A percentile compares a stretch with the other conserved stretches of the same genome.
Conservation (phyloP, 2,888 invertebrate genomes). For the Agrilus biguttatus region DNA sequence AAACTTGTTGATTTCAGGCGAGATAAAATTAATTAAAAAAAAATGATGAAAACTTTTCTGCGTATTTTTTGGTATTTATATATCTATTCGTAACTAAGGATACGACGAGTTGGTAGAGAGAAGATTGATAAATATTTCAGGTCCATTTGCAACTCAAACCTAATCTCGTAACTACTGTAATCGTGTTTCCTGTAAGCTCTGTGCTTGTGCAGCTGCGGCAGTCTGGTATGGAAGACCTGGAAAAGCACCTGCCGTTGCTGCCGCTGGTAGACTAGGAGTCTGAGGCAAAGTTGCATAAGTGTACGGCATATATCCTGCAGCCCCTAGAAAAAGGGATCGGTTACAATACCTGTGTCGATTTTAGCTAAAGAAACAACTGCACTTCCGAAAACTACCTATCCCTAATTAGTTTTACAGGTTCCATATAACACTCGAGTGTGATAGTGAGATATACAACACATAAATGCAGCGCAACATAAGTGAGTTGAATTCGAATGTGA, state of each 20-base stretch:
- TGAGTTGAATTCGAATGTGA: no score
- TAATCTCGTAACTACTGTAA: slow-evolving; percentile 42
- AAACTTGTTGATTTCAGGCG: no score
- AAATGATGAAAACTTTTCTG: no score
- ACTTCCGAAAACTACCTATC: neutral
- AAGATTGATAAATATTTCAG: no score
- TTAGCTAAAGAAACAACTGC: no score
- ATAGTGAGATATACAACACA: no score
- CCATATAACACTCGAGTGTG: no score
- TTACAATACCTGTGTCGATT: no score
- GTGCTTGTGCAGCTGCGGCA: slow-evolving; percentile 45
- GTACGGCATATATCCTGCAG: slow-evolving; percentile 60
- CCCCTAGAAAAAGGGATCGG: slow-evolving; percentile 17
- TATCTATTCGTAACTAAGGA: slow-evolving; percentile 1
- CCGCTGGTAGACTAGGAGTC: slow-evolving; percentile 39
- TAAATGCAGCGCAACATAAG: no score
- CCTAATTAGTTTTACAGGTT: neutral
- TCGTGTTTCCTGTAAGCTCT: slow-evolving; percentile 60
- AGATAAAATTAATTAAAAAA: no score
- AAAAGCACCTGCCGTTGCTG: slow-evolving; percentile 39
- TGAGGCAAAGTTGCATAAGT: slow-evolving; percentile 54
- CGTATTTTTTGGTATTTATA: neutral
- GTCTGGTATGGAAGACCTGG: slow-evolving; percentile 49
- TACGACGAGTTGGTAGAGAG: no score
- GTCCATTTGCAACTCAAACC: no score